Conservation (phyloP, 2,113 vertebrate species). For the Haliaeetus leucogaster region DNA sequence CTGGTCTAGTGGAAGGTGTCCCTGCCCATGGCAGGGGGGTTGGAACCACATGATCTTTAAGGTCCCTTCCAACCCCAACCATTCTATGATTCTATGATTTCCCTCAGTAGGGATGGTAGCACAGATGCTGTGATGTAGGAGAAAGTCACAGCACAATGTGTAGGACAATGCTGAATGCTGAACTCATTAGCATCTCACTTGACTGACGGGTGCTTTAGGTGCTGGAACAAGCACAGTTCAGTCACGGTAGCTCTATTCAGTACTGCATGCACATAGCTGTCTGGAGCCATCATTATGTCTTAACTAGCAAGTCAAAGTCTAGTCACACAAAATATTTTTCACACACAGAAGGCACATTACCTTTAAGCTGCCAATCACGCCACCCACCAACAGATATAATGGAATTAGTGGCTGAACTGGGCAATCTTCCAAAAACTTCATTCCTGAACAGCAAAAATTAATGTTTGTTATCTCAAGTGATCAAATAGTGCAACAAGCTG, state of each 20-base stretch:
- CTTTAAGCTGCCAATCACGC: constrained; percentile 72
- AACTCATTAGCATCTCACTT: neutral
- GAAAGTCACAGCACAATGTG: neutral
- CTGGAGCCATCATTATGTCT: neutral
- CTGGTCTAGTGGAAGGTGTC: too few species aligned
- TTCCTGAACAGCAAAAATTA: constrained; percentile 53
- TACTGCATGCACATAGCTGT: neutral
- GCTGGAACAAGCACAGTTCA: neutral
- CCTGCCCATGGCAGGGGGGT: too few species aligned
- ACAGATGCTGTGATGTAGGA: neutral
- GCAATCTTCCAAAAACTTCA: constrained; percentile 72
- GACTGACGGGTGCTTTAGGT: neutral
- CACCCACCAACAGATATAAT: constrained; percentile 72
- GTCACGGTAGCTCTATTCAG: neutral
- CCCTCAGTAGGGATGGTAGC: neutral
- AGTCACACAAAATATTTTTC: neutral
- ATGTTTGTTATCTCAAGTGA: neutral
- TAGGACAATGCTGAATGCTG: neutral
- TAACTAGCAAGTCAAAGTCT: neutral
- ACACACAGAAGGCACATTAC: constrained; percentile 47
- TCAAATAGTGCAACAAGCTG: neutral
- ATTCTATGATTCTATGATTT: neutral
- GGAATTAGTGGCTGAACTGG: constrained; percentile 73
- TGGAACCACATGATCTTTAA: too few species aligned
- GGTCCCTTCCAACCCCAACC: too few species aligned